Evolutionary conservation across 2,888 invertebrate genomes (phyloP), one percentile per base, ranked within the genome.

Genomic region (Seladonia tumulorum): DNA sequence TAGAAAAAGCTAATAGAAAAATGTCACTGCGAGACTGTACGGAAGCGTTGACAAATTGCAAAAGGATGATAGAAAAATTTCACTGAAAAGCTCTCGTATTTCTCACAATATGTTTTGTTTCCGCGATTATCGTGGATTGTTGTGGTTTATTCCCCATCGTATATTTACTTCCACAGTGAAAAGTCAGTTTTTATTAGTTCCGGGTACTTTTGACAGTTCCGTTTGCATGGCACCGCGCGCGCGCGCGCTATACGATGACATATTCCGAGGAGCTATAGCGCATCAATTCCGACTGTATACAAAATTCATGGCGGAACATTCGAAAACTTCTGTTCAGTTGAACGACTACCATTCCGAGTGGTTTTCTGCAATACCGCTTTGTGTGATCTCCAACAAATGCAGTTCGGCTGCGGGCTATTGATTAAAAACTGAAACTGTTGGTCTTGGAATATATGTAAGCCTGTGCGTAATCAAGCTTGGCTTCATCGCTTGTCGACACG

Each of bases 291-390:
- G 73, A 22, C 73, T 68, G 66, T 72, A 29, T 60, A 63, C 12
- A 35, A 39, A 68, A 68, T 68, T 68, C 66, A 76, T 76, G 10
- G 35, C 68, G 77, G 42, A 39, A 29, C 70, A n/a, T 45, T 42
- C n/a, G 57, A 68, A 68, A 68, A 68, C 66, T 68, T 68, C 66
- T 68, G 35, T 68, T 68, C 66, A 68, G 66, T 35, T 35, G 66
- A 68, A 68, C 66, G 66, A 35, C 66, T 68, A 35, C 66, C 35
- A 68, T 35, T 68, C 29, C 66, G 66, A 68, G 66, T 68, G 66
- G 35, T 68, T 68, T 66, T 35, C 22, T 0, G 35, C 35, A 35
- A 39, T 68, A 68, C 66, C 39, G 53, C 35, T 71, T 70, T 39
- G 39, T 16, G 49, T 39, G 71, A 22, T 42, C 71, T 57, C 35